Evolutionary conservation across 2,888 invertebrate species (phyloP).

Genomic region (Metacarcinus magister): DNA sequence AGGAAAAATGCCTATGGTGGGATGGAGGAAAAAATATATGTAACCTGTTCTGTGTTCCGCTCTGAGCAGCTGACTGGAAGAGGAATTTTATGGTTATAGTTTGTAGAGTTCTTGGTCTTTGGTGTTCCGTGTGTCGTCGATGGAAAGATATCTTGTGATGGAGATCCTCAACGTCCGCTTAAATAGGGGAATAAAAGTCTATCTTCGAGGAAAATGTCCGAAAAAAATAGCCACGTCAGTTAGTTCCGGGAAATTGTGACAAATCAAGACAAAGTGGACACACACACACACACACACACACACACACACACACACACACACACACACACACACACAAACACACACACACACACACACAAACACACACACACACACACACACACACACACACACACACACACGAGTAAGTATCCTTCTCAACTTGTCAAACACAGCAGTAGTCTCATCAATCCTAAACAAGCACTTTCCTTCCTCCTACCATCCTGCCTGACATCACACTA

Average conservation of each 20-base stretch:
- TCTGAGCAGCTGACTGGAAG: not conserved
- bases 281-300: slow-evolving; percentile 30
- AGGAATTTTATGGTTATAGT: not conserved
- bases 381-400: slow-evolving; percentile 13
- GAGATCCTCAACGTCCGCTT: not conserved
- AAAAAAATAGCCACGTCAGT: not conserved
- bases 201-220: not conserved
- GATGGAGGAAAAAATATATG: not conserved
- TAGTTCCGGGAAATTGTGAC: not conserved
- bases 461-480: too few species aligned
- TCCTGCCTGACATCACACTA: too few species aligned
- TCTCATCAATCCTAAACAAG: too few species aligned
- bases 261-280: slow-evolving; percentile 4
- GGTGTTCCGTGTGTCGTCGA: not conserved
- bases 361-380: slow-evolving; percentile 14
- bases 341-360: not conserved
- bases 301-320: slow-evolving; percentile 29
- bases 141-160: not conserved
- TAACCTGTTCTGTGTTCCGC: not conserved
- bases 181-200: not conserved
- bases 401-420: too few species aligned
- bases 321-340: slow-evolving; percentile 26
- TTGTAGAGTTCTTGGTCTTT: not conserved
- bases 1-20: not conserved
- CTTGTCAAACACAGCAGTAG: too few species aligned